Evolutionary conservation across 2,797 vertebrate species (phyloP), one percentile per base, ranked within the genome.

Genomic region (Anolis apletophallus): DNA sequence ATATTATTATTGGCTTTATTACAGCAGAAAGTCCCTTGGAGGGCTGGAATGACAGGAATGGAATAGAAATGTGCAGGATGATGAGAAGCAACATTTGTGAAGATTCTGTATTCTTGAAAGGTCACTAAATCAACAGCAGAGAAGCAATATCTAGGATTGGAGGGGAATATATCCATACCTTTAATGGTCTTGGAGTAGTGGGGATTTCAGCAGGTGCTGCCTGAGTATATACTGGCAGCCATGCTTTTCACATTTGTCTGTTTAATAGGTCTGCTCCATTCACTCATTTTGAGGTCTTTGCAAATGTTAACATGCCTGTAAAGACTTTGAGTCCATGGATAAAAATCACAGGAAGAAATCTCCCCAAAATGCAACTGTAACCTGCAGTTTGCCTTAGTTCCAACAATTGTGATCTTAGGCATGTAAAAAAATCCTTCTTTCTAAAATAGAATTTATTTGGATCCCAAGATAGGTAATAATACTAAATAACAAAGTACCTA

Each of bases 1-100:
- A 75, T 64, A 64, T 75, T 84, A 50, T 50, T 5, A 10, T 46
- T 84, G 71, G 36, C 57, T 57, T 64, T 64, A 84, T 75, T 75
- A 75, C 57, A 74, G 36, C 55, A 61, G 54, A 34, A 75, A 50
- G 55, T 14, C 72, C 73, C 36, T 21, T 12, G 19, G 40, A 72
- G 36, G 71, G 36, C 72, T 84, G 55, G 29, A 50, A 50, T 11
- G 54, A 71, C 21, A 82, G 54, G 55, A 46, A 61, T 64, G 29
- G 29, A 64, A 64, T 19, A n/a, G 61, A 81, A 80, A 84, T 74
- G 34, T 64, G 29, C 57, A 13, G 32, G 71, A 75, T 64, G 36
- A 64, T 32, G 40, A 52, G 57, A 9, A 29, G 36, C 71, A 81
- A 81, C 29, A 64, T 68, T 52, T 81, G 9, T 55, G 40, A 19